phyloP scores from a whole-genome alignment of 2,113 vertebrate species.

The Coturnix japonica region DNA sequence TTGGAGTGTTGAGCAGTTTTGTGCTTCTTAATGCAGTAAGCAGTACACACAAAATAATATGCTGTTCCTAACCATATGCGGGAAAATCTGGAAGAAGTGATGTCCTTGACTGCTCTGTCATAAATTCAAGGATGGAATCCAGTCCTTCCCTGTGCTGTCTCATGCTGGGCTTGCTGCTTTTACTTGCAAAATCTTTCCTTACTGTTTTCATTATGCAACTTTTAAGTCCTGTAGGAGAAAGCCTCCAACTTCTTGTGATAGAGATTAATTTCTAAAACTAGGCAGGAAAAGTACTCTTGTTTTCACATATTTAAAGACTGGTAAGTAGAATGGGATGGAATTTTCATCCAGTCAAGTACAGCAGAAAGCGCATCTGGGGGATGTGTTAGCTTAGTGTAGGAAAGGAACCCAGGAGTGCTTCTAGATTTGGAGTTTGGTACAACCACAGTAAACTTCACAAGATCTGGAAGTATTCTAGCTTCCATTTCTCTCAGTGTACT shows the following conservation, averaged over 20 bases:
- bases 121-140: background rate
- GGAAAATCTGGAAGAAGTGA: background rate
- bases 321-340: background rate
- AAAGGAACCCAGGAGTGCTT: background rate
- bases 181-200: background rate
- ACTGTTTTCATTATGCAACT: background rate
- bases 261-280: background rate
- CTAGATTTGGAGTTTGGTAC: background rate
- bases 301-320: background rate
- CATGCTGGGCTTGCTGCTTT: background rate
- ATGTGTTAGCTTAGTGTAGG: conserved; percentile 5
- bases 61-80: rapidly evolving
- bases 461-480: background rate
- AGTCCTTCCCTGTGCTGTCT: background rate
- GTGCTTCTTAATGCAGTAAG: background rate
- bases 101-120: background rate
- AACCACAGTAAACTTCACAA: background rate
- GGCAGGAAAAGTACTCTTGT: background rate
- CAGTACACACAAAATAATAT: background rate
- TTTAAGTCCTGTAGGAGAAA: background rate
- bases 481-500: background rate
- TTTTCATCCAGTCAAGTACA: background rate
- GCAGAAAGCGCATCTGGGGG: background rate
- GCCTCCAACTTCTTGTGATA: background rate
- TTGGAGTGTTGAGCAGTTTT: background rate